Conservation (phyloP, 1,140 invertebrate species). For the Drosophila lacteicornis region DNA sequence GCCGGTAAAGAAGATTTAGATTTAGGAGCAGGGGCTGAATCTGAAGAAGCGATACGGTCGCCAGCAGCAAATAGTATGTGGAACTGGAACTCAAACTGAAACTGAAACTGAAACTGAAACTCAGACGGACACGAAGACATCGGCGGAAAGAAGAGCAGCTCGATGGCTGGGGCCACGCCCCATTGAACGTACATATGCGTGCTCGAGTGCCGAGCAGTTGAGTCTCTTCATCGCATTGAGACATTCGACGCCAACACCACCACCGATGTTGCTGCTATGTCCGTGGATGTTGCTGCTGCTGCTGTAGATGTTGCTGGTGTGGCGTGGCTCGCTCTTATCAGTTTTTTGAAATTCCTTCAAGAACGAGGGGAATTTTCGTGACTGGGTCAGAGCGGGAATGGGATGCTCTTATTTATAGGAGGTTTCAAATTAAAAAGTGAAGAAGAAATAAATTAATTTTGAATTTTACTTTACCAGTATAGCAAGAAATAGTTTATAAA, state of each 20-base stretch:
- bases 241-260: conserved; percentile 70
- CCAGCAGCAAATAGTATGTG: conserved; percentile 15
- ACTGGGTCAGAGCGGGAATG: conserved; percentile 4
- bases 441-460: neutral
- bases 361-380: conserved; percentile 4
- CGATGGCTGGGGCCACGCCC: conserved; percentile 62
- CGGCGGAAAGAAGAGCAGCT: conserved; percentile 46
- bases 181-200: conserved; percentile 72
- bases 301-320: conserved; percentile 12
- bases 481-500: too few species aligned
- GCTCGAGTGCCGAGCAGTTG: conserved; percentile 59
- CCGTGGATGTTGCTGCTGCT: conserved; percentile 10
- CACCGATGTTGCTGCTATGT: conserved; percentile 16
- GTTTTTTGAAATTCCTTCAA: conserved; percentile 54
- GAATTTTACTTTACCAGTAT: neutral
- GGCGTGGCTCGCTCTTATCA: conserved; percentile 57
- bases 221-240: conserved; percentile 64
- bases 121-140: conserved; percentile 10
- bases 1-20: conserved; percentile 22
- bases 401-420: neutral
- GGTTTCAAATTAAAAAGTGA: too few species aligned
- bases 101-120: conserved; percentile 12
- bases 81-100: conserved; percentile 9
- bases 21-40: conserved; percentile 1
- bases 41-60: neutral